phyloP scores from a whole-genome alignment of 2,888 invertebrate genomes.

The Drosophila formosana region DNA sequence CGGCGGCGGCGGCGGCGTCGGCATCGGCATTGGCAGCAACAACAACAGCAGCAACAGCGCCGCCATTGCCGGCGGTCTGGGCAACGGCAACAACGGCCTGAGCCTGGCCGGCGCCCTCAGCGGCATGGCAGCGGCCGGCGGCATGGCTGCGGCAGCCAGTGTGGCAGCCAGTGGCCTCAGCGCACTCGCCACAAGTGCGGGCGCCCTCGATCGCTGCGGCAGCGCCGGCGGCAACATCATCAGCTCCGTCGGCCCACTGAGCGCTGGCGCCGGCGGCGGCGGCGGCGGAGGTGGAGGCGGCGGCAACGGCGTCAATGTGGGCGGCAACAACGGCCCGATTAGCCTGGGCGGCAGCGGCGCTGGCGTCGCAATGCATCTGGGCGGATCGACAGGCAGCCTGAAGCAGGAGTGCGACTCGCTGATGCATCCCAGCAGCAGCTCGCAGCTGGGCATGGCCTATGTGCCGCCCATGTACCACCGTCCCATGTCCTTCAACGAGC shows the following conservation, averaged over 20 bases:
- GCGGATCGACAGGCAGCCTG: slow-evolving; percentile 80
- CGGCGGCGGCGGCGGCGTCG: slow-evolving; percentile 49
- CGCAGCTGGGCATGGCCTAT: slow-evolving; percentile 84
- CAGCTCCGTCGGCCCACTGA: slow-evolving; percentile 57
- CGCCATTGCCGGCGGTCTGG: slow-evolving; percentile 44
- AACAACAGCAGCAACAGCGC: slow-evolving; percentile 22
- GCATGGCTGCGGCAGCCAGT: slow-evolving; percentile 69
- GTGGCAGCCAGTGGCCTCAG: slow-evolving; percentile 70
- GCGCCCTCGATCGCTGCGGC: slow-evolving; percentile 71
- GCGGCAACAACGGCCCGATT: slow-evolving; percentile 84
- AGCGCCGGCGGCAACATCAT: slow-evolving; percentile 69
- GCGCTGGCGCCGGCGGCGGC: slow-evolving; percentile 40
- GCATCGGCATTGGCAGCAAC: slow-evolving; percentile 62
- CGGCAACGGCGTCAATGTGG: slow-evolving; percentile 7
- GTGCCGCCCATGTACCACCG: slow-evolving; percentile 85
- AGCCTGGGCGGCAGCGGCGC: slow-evolving; percentile 75
- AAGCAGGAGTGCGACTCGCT: slow-evolving; percentile 85
- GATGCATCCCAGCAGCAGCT: slow-evolving; percentile 84
- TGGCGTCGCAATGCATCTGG: slow-evolving; percentile 75
- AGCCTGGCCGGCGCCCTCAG: slow-evolving; percentile 64
- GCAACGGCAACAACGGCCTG: slow-evolving; percentile 59
- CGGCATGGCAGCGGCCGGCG: slow-evolving; percentile 66
- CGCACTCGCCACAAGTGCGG: slow-evolving; percentile 67
- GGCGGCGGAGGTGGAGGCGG: slow-evolving; percentile 17
- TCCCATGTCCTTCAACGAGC: slow-evolving; percentile 84